phyloP scores from a whole-genome alignment of 2,797 vertebrate genomes.

The Betta splendens region DNA sequence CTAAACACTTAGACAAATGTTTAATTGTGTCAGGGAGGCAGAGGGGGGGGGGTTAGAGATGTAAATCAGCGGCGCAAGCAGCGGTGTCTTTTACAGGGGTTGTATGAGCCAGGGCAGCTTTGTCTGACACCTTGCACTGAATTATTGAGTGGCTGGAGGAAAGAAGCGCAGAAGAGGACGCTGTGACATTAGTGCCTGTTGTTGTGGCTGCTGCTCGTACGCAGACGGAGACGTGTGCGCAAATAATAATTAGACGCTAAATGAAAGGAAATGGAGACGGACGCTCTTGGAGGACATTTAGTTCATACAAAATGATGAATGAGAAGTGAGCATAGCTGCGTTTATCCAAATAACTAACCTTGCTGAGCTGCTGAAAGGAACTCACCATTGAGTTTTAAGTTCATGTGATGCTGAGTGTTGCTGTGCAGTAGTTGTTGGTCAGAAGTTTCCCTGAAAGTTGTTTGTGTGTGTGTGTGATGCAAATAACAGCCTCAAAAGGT shows the following conservation, averaged over 20 bases:
- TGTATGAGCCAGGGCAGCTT: conserved; percentile 84
- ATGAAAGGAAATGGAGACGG: no score
- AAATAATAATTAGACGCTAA: no score
- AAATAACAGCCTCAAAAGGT: no score
- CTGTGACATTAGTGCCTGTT: conserved; percentile 82
- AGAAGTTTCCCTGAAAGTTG: no score
- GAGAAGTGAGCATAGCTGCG: no score
- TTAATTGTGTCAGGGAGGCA: conserved; percentile 71
- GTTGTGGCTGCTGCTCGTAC: conserved; percentile 80
- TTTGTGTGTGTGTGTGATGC: neutral
- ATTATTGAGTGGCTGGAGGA: conserved; percentile 78
- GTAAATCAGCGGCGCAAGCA: conserved; percentile 74
- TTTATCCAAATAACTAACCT: no score
- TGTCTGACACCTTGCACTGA: conserved; percentile 84
- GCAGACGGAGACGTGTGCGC: conserved; percentile 42
- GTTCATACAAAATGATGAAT: no score
- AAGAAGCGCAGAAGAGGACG: conserved; percentile 62
- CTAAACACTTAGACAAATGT: conserved; percentile 74
- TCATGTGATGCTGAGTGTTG: no score
- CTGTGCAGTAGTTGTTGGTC: no score
- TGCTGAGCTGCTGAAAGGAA: no score
- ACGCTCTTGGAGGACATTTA: no score
- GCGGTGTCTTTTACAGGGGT: conserved; percentile 80
- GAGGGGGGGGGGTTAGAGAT: conserved; percentile 56
- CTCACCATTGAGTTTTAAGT: no score